These are phyloP conservation scores for Todus mexicanus DNA, from an alignment of 2,797 vertebrate species.

Conservation along the genomic window DNA sequence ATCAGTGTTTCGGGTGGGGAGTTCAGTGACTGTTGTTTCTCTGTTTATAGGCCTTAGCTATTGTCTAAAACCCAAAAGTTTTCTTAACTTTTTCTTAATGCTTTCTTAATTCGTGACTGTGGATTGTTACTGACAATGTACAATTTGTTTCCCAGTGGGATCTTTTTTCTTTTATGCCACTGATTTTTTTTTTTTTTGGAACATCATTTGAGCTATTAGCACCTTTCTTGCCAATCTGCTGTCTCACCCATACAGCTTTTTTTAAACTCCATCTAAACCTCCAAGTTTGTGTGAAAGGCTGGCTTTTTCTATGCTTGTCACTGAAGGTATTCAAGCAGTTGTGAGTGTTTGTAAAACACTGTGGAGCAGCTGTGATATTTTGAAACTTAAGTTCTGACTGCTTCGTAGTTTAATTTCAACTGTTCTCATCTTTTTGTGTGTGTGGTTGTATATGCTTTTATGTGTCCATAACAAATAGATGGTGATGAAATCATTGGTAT, in stretches of 20 bases:
- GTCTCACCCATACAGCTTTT: not conserved
- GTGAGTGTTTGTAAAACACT: not conserved
- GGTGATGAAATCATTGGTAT: not conserved
- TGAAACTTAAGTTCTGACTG: not conserved
- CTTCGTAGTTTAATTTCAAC: not conserved
- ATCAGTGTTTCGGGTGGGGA: not conserved
- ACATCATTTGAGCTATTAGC: not conserved
- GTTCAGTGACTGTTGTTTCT: not conserved
- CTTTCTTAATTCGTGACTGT: not conserved
- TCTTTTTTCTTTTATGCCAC: not conserved
- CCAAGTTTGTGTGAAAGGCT: not conserved
- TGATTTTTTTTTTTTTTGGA: not conserved
- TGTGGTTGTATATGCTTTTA: not conserved
- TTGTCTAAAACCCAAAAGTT: not conserved
- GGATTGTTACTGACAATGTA: not conserved
- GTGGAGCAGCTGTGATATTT: not conserved
- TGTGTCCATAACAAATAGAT: not conserved
- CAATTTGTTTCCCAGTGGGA: not conserved
- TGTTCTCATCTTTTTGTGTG: not conserved
- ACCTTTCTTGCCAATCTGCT: not conserved
- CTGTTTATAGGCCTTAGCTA: not conserved
- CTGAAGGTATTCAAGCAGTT: not conserved
- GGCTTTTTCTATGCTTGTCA: not conserved
- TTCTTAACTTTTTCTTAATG: not conserved
- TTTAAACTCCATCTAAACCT: not conserved